phyloP scores from a whole-genome alignment of 2,888 invertebrate genomes.

The Deilephila elpenor region DNA sequence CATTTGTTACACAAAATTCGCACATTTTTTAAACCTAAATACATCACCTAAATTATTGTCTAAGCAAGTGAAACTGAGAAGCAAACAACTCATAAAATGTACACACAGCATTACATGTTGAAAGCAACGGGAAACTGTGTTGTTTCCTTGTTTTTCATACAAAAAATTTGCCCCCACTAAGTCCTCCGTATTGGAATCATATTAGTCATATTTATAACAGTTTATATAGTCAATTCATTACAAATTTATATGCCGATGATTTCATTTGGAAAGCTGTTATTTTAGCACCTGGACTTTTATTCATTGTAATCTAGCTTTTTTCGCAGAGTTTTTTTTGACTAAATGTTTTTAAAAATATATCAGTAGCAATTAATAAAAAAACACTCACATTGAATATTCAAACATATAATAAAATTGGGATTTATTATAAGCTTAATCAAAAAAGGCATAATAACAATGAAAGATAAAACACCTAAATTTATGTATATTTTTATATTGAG shows the following conservation, averaged over 20 bases:
- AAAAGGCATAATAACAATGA: too few relatives aligned
- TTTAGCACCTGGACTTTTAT: background rate
- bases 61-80: background rate
- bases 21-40: background rate
- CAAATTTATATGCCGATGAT: background rate
- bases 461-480: too few relatives aligned
- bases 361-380: too few relatives aligned
- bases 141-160: background rate
- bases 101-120: background rate
- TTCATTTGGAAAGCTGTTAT: background rate
- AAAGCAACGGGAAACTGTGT: conserved; percentile 16
- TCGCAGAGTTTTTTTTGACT: too few relatives aligned
- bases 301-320: too few relatives aligned
- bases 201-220: background rate
- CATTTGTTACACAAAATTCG: conserved; percentile 14
- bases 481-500: too few relatives aligned
- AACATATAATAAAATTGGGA: too few relatives aligned
- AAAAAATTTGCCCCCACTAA: background rate
- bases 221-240: background rate
- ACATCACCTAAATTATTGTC: too few relatives aligned
- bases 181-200: background rate
- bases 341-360: too few relatives aligned
- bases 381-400: too few relatives aligned
- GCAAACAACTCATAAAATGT: conserved; percentile 1
- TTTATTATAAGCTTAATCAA: too few relatives aligned